phyloP scores from a whole-genome alignment of 2,113 vertebrate species.

The Chunga burmeisteri region DNA sequence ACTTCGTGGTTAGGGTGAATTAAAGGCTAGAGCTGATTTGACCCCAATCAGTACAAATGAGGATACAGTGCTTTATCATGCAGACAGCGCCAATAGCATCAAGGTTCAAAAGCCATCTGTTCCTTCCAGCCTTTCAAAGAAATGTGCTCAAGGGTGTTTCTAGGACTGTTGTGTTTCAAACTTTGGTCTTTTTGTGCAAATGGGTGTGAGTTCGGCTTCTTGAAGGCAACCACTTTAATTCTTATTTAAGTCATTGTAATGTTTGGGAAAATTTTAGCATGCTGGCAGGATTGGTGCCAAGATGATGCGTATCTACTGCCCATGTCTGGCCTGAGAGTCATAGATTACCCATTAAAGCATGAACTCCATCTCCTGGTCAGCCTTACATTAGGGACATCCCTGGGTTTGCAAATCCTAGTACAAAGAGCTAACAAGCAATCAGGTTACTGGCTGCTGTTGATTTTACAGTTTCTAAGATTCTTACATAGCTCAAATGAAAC shows the following conservation, averaged over 20 bases:
- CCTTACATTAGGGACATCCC: neutral
- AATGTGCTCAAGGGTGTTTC: neutral
- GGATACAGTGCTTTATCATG: constrained; percentile 21
- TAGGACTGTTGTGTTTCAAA: neutral
- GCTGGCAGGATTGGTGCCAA: neutral
- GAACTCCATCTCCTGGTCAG: neutral
- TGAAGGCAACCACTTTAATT: neutral
- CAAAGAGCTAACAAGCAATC: neutral
- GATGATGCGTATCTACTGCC: neutral
- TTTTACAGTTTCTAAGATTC: neutral
- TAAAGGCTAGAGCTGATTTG: constrained; percentile 7
- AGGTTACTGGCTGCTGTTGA: neutral
- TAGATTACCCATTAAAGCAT: neutral
- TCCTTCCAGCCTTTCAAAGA: neutral
- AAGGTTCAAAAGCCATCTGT: constrained; percentile 56
- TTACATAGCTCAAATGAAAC: neutral
- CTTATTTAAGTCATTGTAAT: neutral
- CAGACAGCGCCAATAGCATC: neutral
- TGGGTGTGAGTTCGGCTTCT: neutral
- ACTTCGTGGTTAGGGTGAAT: neutral
- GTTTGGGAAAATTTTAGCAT: neutral
- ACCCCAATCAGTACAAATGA: constrained; percentile 38
- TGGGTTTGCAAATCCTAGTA: neutral
- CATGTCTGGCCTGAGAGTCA: neutral
- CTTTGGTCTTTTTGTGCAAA: neutral